Evolutionary conservation across 2,888 invertebrate species (phyloP).

Genomic region (Machimus rusticus): DNA sequence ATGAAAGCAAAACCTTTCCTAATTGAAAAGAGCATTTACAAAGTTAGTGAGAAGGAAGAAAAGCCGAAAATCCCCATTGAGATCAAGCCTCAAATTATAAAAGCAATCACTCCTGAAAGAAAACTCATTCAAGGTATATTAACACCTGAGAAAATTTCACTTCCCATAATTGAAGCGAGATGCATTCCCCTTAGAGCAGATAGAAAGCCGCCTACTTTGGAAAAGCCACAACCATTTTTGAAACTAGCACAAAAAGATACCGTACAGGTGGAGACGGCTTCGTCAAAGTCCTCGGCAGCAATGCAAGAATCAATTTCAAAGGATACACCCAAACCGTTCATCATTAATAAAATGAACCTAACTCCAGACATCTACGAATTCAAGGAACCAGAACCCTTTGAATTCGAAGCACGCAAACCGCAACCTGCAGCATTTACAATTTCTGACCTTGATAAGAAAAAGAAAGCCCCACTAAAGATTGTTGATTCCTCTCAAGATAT

Average conservation of each 20-base stretch:
- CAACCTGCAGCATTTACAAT: slow-evolving; percentile 9
- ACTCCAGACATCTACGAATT: slow-evolving; percentile 80
- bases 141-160: background rate
- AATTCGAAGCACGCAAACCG: slow-evolving; percentile 73
- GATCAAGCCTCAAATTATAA: background rate
- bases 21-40: slow-evolving; percentile 44
- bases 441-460: slow-evolving; percentile 48
- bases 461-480: slow-evolving; percentile 40
- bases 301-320: background rate
- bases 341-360: background rate
- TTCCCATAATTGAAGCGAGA: slow-evolving; percentile 9
- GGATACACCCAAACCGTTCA: background rate
- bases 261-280: slow-evolving; percentile 3
- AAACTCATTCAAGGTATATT: background rate
- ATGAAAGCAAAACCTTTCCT: slow-evolving; percentile 53
- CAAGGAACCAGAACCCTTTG: slow-evolving; percentile 88
- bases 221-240: background rate
- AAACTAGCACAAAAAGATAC: slow-evolving; percentile 33
- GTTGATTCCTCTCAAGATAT: background rate
- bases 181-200: slow-evolving; percentile 54
- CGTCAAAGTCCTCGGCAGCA: slow-evolving; percentile 40
- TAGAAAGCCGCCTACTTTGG: slow-evolving; percentile 50
- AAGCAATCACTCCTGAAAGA: background rate
- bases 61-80: slow-evolving; percentile 29
- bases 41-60: slow-evolving; percentile 41